Base-by-base conservation (phyloP, 1,140 invertebrate species). In the Bombus vancouverensis region DNA sequence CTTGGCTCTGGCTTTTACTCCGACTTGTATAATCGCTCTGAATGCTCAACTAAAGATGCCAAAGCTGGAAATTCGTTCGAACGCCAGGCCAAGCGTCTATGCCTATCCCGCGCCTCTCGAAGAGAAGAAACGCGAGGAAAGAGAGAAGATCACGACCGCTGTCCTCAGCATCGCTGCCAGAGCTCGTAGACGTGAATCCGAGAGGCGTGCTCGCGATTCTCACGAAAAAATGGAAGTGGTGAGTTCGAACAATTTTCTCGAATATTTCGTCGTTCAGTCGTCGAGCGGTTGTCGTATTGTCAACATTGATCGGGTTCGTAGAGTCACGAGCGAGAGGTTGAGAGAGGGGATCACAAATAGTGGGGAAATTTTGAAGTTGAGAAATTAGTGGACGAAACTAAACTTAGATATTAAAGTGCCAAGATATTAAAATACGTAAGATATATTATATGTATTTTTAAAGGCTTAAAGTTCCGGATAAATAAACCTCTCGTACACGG, bases 41-140 rank as follows among this genome's bases (percentile, higher is more conserved):
- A 99, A 99, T 94, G 97, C 97, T 0, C 98, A 99, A 92, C 96
- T 99, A 1, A 99, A 99, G 94, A 99, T 99, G 99, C 99, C 99
- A 2, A 99, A 99, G 93, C 95, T 99, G 84, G 98, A 99, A 92
- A 96, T 99, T 73, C 97, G 97, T 88, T 99, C 99, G 0, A 98
- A 98, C 94, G 98, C 98, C 0, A 98, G 98, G 91, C 99, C 99
- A 32, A 99, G 98, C 3, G 96, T 98, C 9, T 99, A 99, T 94
- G 99, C 98, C 1, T 99, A 99, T 95, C 99, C 99, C 13, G 98
- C 99, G 34, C 97, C 99, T 0, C 95, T 99, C 37, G 99, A 99
- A 96, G 99, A 99, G 93, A 99, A 99, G 95, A 99, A 99, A 95
- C 98, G 98, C 71, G 99, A 99, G 93, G 98, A 99, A 94, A 96